Base-by-base conservation (phyloP, 2,113 vertebrate genomes). In the Circaetus cinerascens region DNA sequence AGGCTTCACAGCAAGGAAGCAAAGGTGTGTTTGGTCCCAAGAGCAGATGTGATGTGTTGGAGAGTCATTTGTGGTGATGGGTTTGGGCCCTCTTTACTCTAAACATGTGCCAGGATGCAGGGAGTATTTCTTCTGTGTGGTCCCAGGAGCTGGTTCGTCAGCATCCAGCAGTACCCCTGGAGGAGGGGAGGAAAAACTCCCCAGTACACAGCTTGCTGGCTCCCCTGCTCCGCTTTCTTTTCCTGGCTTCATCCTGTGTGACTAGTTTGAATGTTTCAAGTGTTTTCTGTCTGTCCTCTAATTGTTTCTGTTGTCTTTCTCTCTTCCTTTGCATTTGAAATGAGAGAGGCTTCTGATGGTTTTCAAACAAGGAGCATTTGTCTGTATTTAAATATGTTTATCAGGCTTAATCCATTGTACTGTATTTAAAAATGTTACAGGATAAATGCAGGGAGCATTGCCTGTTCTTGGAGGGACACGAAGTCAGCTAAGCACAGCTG, bases 1-100 rank as follows among this genome's bases (percentile, higher is more conserved):
- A 41, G 59, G 30, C 66, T 7, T 1, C 5, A 2, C 45, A 29
- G 74, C 0, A 1, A 17, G 25, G 29, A 45, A n/a, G 13, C 36
- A 59, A 8, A 55, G n/a, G 32, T 13, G 20, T 0, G 1, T 32
- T 46, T 36, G 36, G 25, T 45, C 38, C 4, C 11, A 23, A 43
- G 45, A 51, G 46, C 13, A 8, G 40, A 25, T 18, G 6, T 34
- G 46, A 16, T 2, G 1, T 7, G 29, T 8, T 56, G n/a, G 56
- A 53, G 59, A 29, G 15, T 19, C 9, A 9, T 59, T 40, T 51
- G n/a, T 29, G 55, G 34, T 21, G 26, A 13, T 32, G 32, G 66
- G 7, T 51, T 83, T 64, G 46, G 29, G 5, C 43, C 27, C 25
- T 32, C 8, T 32, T 48, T 59, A 8, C 34, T 76, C 25, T 26